phyloP scores from a whole-genome alignment of 2,888 invertebrate genomes.

The Lottia scabra region DNA sequence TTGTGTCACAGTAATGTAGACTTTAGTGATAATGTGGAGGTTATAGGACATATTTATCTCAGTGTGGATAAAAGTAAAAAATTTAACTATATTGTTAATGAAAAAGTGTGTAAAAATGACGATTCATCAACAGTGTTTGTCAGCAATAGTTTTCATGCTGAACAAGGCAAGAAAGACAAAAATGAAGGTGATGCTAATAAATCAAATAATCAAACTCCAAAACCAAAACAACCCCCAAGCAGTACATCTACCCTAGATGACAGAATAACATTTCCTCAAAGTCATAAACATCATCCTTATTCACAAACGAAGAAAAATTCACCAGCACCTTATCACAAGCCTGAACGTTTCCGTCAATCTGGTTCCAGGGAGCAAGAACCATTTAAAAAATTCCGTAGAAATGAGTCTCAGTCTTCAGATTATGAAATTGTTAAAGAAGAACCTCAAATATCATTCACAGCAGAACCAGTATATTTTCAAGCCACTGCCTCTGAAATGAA shows the following conservation, averaged over 20 bases:
- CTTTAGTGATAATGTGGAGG: not conserved
- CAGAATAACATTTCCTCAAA: not conserved
- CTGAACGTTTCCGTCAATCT: not conserved
- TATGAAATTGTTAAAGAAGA: not conserved
- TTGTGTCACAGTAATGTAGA: constrained; percentile 2
- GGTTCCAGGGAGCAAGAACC: not conserved
- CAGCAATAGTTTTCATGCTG: not conserved
- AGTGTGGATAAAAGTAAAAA: not conserved
- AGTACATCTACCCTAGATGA: not conserved
- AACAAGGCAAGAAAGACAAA: not conserved
- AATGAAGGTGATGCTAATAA: not conserved
- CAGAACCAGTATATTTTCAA: constrained; percentile 3
- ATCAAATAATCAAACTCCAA: not conserved
- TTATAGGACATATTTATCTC: constrained; percentile 6
- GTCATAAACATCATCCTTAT: not conserved
- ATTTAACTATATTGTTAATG: not conserved
- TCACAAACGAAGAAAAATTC: not conserved
- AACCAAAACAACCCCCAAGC: not conserved
- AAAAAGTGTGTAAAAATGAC: constrained; percentile 3
- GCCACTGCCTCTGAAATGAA: not conserved
- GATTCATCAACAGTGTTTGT: not conserved
- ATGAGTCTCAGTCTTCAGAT: not conserved
- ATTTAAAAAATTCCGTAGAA: not conserved
- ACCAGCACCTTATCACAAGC: not conserved
- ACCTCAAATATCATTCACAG: not conserved